Evolutionary conservation across 2,888 invertebrate species (phyloP).

Genomic region (Nesidiocoris tenuis): DNA sequence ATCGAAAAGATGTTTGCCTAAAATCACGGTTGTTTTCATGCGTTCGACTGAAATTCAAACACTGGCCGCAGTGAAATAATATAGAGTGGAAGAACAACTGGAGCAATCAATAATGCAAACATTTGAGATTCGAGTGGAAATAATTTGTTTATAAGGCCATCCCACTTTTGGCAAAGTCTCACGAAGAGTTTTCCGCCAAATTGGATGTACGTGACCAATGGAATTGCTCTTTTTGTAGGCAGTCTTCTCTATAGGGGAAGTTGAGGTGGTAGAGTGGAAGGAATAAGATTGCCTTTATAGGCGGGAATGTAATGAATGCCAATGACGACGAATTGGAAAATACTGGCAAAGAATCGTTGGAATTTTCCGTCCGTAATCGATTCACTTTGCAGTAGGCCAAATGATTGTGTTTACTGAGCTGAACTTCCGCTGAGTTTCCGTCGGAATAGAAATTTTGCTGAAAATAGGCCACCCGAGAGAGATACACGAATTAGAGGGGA

Average conservation of each 20-base stretch:
- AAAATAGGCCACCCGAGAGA: too few relatives aligned
- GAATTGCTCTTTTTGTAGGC: conserved; percentile 13
- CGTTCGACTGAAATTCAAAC: too few relatives aligned
- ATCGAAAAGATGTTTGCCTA: too few relatives aligned
- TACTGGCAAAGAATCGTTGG: conserved; percentile 10
- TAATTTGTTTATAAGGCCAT: conserved; percentile 29
- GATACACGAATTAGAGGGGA: too few relatives aligned
- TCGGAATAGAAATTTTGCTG: too few relatives aligned
- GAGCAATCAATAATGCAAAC: neutral
- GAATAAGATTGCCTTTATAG: conserved; percentile 41
- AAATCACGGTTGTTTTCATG: too few relatives aligned
- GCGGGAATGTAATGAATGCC: conserved; percentile 41
- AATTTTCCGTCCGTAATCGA: conserved; percentile 13
- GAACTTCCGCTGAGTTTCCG: too few relatives aligned
- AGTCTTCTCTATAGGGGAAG: conserved; percentile 36
- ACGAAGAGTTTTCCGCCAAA: neutral
- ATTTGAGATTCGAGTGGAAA: neutral
- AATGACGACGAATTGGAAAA: conserved; percentile 38
- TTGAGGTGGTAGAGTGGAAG: conserved; percentile 18
- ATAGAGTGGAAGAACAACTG: too few relatives aligned
- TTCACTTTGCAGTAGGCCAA: conserved; percentile 17
- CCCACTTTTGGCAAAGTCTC: neutral
- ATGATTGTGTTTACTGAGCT: conserved; percentile 30
- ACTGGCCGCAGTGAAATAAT: too few relatives aligned
- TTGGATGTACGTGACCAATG: conserved; percentile 38